These are phyloP conservation scores for Cranoglanis bouderius DNA, from an alignment of 2,113 vertebrate genomes.

Conservation along the genomic window DNA sequence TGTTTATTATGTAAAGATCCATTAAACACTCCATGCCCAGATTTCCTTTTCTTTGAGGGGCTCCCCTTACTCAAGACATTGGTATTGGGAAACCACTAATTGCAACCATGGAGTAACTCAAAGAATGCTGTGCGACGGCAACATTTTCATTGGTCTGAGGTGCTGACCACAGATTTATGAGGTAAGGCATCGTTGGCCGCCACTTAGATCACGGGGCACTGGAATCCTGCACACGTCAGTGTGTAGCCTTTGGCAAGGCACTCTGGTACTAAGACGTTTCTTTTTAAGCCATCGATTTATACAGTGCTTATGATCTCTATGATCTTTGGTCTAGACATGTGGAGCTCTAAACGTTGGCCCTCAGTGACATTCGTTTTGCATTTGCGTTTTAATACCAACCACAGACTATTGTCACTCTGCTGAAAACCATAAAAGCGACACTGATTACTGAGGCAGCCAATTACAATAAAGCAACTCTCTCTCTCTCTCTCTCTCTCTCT, in stretches of 20 bases:
- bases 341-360: constrained; percentile 60
- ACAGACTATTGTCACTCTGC: constrained; percentile 53
- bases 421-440: constrained; percentile 57
- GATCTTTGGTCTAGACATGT: constrained; percentile 66
- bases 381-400: constrained; percentile 56
- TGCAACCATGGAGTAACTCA: constrained; percentile 65
- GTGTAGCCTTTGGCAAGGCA: constrained; percentile 59
- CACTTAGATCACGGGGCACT: constrained; percentile 50
- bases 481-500: neutral
- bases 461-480: constrained; percentile 50
- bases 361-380: constrained; percentile 53
- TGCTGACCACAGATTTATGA: constrained; percentile 71
- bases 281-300: constrained; percentile 59
- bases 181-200: constrained; percentile 58
- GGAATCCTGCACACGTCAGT: constrained; percentile 56
- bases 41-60: constrained; percentile 61
- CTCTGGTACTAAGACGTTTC: constrained; percentile 50
- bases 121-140: constrained; percentile 63
- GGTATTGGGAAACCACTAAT: constrained; percentile 74
- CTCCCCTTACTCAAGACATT: constrained; percentile 66
- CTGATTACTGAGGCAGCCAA: constrained; percentile 48
- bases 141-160: constrained; percentile 70
- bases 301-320: constrained; percentile 60
- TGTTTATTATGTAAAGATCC: constrained; percentile 34
- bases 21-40: constrained; percentile 55